phyloP scores from a whole-genome alignment of 2,797 vertebrate genomes.

The Pseudochaenichthys georgianus region DNA sequence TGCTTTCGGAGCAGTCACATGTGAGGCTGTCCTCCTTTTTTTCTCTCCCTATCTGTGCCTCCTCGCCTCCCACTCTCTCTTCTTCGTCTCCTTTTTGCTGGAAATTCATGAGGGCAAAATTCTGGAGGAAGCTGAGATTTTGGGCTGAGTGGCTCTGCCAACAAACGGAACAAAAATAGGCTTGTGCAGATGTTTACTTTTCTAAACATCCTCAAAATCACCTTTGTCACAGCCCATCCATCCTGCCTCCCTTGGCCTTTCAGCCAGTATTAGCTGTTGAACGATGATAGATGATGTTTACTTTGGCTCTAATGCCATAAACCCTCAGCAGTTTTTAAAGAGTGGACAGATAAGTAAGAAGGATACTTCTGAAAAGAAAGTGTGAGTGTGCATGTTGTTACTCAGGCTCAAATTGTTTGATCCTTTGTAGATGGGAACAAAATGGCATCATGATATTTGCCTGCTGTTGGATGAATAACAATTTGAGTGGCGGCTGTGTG shows the following conservation, averaged over 20 bases:
- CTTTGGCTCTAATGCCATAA: constrained; percentile 53
- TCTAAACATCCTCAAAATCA: constrained; percentile 56
- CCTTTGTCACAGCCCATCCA: constrained; percentile 67
- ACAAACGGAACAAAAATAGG: constrained; percentile 48
- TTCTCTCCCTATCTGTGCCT: constrained; percentile 43
- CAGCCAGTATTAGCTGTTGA: constrained; percentile 57
- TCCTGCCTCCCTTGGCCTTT: constrained; percentile 52
- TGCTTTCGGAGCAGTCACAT: constrained; percentile 23
- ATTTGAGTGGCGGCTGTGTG: constrained; percentile 45
- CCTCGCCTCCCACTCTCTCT: constrained; percentile 38
- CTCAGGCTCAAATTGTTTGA: constrained; percentile 29
- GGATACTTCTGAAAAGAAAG: constrained; percentile 35
- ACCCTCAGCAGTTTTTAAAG: constrained; percentile 36
- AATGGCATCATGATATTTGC: constrained; percentile 51
- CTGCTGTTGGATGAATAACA: constrained; percentile 52
- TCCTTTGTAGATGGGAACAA: constrained; percentile 39
- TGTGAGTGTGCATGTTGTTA: constrained; percentile 33
- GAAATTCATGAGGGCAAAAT: constrained; percentile 51
- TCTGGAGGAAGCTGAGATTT: constrained; percentile 51
- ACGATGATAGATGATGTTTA: constrained; percentile 70
- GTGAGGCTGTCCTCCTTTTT: constrained; percentile 61
- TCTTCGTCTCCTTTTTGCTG: constrained; percentile 21
- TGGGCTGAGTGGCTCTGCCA: constrained; percentile 44
- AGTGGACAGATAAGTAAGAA: constrained; percentile 46
- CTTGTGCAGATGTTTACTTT: constrained; percentile 60